Conservation (phyloP, 2,113 vertebrate genomes). For the Dipodomys merriami region DNA sequence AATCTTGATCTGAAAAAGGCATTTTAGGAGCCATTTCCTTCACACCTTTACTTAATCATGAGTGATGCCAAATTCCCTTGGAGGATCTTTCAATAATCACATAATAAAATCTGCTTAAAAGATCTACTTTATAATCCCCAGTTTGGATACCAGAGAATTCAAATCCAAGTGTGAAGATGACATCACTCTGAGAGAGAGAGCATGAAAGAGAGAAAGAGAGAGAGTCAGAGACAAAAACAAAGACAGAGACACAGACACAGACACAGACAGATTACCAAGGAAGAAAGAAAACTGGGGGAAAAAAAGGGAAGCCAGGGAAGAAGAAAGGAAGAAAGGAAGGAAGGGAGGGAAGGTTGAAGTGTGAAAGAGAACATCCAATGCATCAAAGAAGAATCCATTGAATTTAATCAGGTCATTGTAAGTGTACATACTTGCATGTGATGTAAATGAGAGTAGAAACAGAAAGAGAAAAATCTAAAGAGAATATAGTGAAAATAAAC, state of each 20-base stretch:
- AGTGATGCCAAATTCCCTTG: not conserved
- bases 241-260: not conserved
- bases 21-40: not conserved
- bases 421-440: not conserved
- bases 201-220: not conserved
- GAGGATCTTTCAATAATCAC: not conserved
- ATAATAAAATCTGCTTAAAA: not conserved
- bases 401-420: not conserved
- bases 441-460: not conserved
- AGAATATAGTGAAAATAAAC: not conserved
- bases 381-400: not conserved
- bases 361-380: not conserved
- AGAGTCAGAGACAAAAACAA: not conserved
- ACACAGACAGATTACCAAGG: not conserved
- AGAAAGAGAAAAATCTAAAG: not conserved
- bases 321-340: too few relatives aligned
- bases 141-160: not conserved
- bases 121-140: not conserved
- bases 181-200: not conserved
- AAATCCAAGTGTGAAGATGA: not conserved
- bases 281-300: too few relatives aligned
- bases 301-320: too few relatives aligned
- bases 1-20: not conserved
- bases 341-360: not conserved
- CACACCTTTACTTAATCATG: not conserved